Conservation (phyloP, 2,888 invertebrate species). For the Eretmocerus hayati region DNA sequence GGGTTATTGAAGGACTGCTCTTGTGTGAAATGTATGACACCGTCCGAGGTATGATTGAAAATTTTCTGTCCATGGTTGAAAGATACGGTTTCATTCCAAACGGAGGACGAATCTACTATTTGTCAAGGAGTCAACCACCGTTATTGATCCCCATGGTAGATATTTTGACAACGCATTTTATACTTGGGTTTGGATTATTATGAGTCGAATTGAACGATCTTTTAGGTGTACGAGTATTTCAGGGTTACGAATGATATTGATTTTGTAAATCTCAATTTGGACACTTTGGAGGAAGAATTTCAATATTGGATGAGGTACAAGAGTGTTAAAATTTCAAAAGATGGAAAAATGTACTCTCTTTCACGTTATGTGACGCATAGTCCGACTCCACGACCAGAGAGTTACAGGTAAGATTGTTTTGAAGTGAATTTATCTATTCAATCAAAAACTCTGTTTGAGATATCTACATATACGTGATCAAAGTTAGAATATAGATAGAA, state of each 20-base stretch:
- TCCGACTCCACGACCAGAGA: constrained; percentile 81
- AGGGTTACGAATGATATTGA: constrained; percentile 63
- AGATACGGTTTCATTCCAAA: constrained; percentile 80
- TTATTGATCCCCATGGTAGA: constrained; percentile 68
- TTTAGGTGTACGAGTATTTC: constrained; percentile 61
- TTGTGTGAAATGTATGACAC: constrained; percentile 77
- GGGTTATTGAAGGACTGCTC: constrained; percentile 83
- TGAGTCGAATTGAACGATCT: too few relatives aligned
- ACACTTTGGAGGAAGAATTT: constrained; percentile 68
- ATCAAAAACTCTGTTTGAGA: too few relatives aligned
- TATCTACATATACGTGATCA: too few relatives aligned
- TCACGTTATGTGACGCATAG: constrained; percentile 69
- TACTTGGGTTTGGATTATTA: too few relatives aligned
- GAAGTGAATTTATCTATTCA: too few relatives aligned
- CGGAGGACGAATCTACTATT: constrained; percentile 83
- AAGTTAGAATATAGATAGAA: too few relatives aligned
- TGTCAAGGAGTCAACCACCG: constrained; percentile 76
- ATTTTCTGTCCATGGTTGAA: constrained; percentile 75
- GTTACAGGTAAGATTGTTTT: constrained; percentile 79
- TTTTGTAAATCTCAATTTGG: constrained; percentile 60
- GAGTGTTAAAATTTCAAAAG: constrained; percentile 54
- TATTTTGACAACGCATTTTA: constrained; percentile 4
- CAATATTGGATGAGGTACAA: constrained; percentile 77
- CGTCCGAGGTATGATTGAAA: constrained; percentile 75
- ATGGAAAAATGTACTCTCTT: constrained; percentile 59